Base-by-base conservation (phyloP, 2,888 invertebrate species). In the Byasa hedistus region DNA sequence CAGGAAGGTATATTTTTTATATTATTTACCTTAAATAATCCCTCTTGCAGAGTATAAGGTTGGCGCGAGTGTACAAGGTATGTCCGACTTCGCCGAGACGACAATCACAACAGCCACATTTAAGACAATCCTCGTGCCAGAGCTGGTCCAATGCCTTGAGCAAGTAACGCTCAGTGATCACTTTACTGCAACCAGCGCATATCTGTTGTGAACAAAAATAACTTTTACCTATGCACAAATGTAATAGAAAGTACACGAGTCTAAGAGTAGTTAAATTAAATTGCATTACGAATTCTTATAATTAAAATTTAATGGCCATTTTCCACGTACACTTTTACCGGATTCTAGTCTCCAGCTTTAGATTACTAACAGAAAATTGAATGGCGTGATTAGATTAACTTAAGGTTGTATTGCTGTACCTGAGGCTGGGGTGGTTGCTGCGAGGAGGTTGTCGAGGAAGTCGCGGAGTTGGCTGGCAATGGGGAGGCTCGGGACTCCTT, bases 61-160 rank as follows among this genome's bases (percentile, higher is more conserved):
- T 98, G 71, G 98, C 98, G 84, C 98, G 97, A 61, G 98, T 97
- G 90, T 98, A 99, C 63, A 99, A 94, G 51, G 98, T 98, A 71
- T 97, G 97, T 24, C 99, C 99, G 60, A 98, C 98, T 87, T 99
- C 98, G 23, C 98, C 99, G 68, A 99, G 94, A 64, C 98, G 94
- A 84, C 98, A 98, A 91, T 98, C 98, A 88, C 99, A 99, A 92
- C 98, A 98, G 76, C 98, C 97, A 84, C 98, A 98, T 88, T 98
- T 99, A 69, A 99, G 94, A 86, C 99, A 99, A 91, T 99, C 98
- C 86, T 99, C 99, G 87, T 99, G 99, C 98, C 99, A 99, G 81
- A 96, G 95, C 90, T 97, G 95, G 86, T 98, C 98, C 80, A 98
- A 88, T 2, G 98, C 98, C 86, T 97, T 97, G 79, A 98, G 94